Conservation (phyloP, 2,888 invertebrate genomes). For the Actias luna region DNA sequence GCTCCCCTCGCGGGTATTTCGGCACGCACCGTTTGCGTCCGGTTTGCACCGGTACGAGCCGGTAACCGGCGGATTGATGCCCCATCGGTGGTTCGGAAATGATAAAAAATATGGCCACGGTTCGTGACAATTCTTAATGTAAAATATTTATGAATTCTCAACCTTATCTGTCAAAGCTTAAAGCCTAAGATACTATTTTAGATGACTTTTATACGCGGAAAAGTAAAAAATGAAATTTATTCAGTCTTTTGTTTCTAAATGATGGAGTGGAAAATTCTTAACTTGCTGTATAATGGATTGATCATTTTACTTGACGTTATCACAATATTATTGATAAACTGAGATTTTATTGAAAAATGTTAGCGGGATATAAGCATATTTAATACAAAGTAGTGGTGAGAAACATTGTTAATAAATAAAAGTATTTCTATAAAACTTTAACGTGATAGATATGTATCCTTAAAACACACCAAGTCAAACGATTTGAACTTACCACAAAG, state of each 20-base stretch:
- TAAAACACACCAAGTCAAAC: too few species aligned
- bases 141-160: conserved; percentile 9
- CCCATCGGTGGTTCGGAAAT: conserved; percentile 31
- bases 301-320: too few species aligned
- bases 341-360: background rate
- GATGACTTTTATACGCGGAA: background rate
- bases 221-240: background rate
- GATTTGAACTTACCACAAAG: too few species aligned
- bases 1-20: conserved; percentile 46
- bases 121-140: conserved; percentile 16
- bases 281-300: background rate
- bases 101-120: conserved; percentile 30
- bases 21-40: conserved; percentile 49
- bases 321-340: background rate
- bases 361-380: too few species aligned
- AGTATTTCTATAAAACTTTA: too few species aligned
- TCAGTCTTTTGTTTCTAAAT: background rate
- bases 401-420: too few species aligned
- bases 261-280: background rate
- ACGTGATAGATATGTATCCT: too few species aligned
- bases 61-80: conserved; percentile 54
- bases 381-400: too few species aligned
- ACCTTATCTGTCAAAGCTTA: background rate
- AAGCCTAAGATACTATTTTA: background rate
- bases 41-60: conserved; percentile 34